Percentiles rank a stretch among this genome's conserved stretches.
phyloP scores from a whole-genome alignment of 1,140 invertebrate species.

The Drosophila lowei region DNA sequence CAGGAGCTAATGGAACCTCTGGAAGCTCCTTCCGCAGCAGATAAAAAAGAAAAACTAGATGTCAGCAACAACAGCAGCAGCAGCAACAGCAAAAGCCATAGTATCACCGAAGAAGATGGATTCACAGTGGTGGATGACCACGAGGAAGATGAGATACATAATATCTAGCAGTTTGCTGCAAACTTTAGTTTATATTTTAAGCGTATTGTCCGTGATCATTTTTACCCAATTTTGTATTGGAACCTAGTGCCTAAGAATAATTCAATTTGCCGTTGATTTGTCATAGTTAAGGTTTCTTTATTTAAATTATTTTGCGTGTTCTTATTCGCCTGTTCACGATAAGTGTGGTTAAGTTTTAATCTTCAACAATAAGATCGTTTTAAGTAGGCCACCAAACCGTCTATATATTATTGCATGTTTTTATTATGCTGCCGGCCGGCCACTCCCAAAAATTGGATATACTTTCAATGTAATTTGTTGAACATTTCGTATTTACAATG shows the following conservation, averaged over 20 bases:
- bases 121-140: slow-evolving; percentile 62
- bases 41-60: slow-evolving; percentile 24
- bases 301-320: slow-evolving; percentile 76
- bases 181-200: slow-evolving; percentile 14
- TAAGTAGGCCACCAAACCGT: slow-evolving; percentile 59
- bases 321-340: slow-evolving; percentile 67
- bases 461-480: slow-evolving; percentile 58
- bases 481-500: slow-evolving; percentile 70
- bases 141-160: slow-evolving; percentile 28
- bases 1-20: slow-evolving; percentile 59
- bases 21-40: slow-evolving; percentile 21
- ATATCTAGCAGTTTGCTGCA: slow-evolving; percentile 13
- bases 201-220: slow-evolving; percentile 40
- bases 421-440: slow-evolving; percentile 45
- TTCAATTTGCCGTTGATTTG: slow-evolving; percentile 44
- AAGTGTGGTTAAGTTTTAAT: slow-evolving; percentile 75
- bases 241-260: slow-evolving; percentile 2
- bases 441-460: slow-evolving; percentile 59
- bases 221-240: slow-evolving; percentile 2
- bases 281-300: slow-evolving; percentile 73
- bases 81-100: slow-evolving; percentile 1
- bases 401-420: slow-evolving; percentile 41
- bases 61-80: slow-evolving; percentile 25
- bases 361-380: slow-evolving; percentile 77
- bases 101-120: slow-evolving; percentile 26